Percentiles rank a stretch among this genome's conserved stretches.
phyloP scores from a whole-genome alignment of 2,797 vertebrate species.

The Chromobotia macracanthus region DNA sequence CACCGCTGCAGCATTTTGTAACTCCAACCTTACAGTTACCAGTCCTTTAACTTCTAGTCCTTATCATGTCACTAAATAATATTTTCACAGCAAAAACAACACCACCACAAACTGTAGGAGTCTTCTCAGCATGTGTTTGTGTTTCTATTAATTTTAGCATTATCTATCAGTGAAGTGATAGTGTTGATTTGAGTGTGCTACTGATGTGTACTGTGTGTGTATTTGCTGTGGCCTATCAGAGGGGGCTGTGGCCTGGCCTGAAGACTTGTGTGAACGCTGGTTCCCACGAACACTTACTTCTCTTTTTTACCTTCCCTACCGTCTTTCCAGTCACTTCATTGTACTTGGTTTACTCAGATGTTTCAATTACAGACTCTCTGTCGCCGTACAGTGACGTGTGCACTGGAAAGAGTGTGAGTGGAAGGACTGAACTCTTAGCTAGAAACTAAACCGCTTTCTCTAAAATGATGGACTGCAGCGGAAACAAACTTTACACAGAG shows the following conservation, averaged over 20 bases:
- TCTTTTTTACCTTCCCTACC: conserved; percentile 51
- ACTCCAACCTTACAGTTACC: too few relatives aligned
- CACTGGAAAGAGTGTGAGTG: not conserved
- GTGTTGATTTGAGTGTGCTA: conserved; percentile 8
- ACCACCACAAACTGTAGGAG: too few relatives aligned
- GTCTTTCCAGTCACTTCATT: conserved; percentile 41
- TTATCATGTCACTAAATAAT: too few relatives aligned
- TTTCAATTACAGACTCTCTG: conserved; percentile 32
- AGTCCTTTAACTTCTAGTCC: too few relatives aligned
- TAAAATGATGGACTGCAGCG: too few relatives aligned
- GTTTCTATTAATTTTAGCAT: conserved; percentile 5
- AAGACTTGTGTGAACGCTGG: conserved; percentile 42
- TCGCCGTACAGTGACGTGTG: not conserved
- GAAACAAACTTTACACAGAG: too few relatives aligned
- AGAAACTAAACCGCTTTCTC: not conserved
- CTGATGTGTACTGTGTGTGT: conserved; percentile 9
- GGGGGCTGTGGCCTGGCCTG: conserved; percentile 53
- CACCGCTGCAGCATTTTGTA: too few relatives aligned
- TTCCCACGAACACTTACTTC: conserved; percentile 55
- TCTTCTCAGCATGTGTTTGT: not conserved
- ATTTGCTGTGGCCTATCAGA: conserved; percentile 37
- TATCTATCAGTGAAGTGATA: conserved; percentile 11
- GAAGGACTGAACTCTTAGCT: not conserved
- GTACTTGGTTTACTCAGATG: conserved; percentile 52
- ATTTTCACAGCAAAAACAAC: too few relatives aligned